Percentiles rank a stretch among this genome's conserved stretches.
These are phyloP conservation scores for Tarsius wallacei DNA, from an alignment of 2,797 vertebrate species.

Conservation along the genomic window DNA sequence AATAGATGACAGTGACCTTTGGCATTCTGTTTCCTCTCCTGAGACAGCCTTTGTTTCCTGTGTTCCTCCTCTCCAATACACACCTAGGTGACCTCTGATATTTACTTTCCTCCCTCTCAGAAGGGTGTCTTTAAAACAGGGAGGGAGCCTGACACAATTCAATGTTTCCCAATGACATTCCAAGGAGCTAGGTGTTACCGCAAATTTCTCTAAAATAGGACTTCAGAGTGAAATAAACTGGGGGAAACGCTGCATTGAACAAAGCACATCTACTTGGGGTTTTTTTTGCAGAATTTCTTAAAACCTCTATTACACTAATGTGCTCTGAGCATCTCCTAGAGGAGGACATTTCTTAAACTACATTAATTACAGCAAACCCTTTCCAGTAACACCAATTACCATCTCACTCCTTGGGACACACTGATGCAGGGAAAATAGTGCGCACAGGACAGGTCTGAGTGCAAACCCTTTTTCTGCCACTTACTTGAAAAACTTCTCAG, in stretches of 20 bases:
- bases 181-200: background rate
- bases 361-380: constrained; percentile 6
- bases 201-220: constrained; percentile 49
- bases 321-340: background rate
- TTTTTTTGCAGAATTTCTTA: constrained; percentile 35
- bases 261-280: background rate
- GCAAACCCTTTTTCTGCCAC: background rate
- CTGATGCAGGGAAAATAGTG: background rate
- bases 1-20: background rate
- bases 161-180: constrained; percentile 17
- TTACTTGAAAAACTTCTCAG: background rate
- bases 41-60: background rate
- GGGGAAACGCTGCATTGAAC: background rate
- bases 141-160: background rate
- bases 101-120: background rate
- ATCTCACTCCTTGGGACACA: background rate
- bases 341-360: background rate
- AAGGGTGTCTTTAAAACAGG: constrained; percentile 15
- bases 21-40: background rate
- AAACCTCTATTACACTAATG: background rate
- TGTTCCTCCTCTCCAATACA: background rate
- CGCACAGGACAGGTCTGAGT: background rate
- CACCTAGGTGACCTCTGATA: background rate
- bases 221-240: constrained; percentile 54
- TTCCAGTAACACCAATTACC: background rate